Evolutionary conservation across 2,113 vertebrate genomes (phyloP).

Genomic region (Haemorhous mexicanus): DNA sequence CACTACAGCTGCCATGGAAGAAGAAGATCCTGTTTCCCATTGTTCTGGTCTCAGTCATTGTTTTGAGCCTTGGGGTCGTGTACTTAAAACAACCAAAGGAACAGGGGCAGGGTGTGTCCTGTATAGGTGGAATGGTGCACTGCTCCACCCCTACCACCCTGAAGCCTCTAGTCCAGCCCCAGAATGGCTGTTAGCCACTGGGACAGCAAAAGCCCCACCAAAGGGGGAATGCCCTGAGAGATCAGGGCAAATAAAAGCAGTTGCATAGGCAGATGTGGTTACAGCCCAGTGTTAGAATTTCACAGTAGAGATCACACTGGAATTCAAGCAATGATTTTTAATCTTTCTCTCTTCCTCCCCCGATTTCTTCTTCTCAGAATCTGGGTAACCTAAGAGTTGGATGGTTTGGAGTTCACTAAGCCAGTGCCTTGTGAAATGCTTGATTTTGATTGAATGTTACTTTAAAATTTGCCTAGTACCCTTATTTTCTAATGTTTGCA

Average conservation of each 20-base stretch:
- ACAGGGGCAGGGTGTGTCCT: neutral
- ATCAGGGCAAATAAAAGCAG: neutral
- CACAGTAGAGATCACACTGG: neutral
- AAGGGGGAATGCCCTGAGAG: neutral
- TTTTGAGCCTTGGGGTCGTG: accelerated
- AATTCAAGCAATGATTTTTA: neutral
- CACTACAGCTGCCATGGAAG: neutral
- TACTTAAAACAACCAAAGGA: neutral
- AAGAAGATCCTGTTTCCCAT: neutral
- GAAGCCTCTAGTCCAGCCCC: neutral
- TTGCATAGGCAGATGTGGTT: neutral
- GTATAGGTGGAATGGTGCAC: neutral
- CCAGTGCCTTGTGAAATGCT: neutral
- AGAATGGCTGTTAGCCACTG: neutral
- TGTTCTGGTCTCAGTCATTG: neutral
- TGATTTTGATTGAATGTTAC: neutral
- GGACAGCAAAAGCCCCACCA: neutral
- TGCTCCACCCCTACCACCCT: neutral
- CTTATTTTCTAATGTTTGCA: neutral
- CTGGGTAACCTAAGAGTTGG: neutral
- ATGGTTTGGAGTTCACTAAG: neutral
- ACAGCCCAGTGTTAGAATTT: neutral
- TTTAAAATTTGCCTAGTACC: neutral
- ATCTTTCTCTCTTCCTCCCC: neutral
- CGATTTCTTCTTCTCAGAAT: neutral